Evolutionary conservation across 1,140 invertebrate species (phyloP), one percentile per base, ranked within the genome.

Genomic region (Pissodes strobi): DNA sequence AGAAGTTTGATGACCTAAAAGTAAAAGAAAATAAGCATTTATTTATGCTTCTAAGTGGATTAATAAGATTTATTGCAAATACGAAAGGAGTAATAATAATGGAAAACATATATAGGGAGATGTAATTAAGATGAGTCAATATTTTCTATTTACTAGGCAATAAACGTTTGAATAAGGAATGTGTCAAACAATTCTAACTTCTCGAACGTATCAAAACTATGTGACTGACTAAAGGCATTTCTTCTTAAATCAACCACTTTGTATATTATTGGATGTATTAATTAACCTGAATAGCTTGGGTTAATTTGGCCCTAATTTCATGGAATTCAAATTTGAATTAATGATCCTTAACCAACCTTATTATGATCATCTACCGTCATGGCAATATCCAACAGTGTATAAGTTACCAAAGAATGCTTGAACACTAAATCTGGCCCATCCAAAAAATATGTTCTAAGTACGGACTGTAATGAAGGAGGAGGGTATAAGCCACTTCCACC

Each of bases 401-500:
- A 97, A 12, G 92, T 83, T 0, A 90, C 81, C 0, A 95, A 81
- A 2, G 86, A 85, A 71, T 94, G 90, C 75, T 95, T 95, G 27
- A 83, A 80, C 10, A 84, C 78, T 3, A 86, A 80, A 4, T 85
- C 80, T 0, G 84, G 78, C 39, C 86, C 86, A 2, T 88, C 84
- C 1, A 88, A 76, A 9, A 95, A 76, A 76, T 92, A 93, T 5
- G 88, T 83, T 18, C 87, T 82, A 8, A 95, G 73, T 1, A 95
- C 70, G 0, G 89, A 85, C 75, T 93, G 89, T 12, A 95, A 72
- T 0, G 89, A 90, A 0, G 87, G 83, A 0, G 93, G 92, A 2
- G 94, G 93, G 82, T 95, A 97, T 6, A 85, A 70, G 1, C 86
- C 83, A n/a, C 82, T 81, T 34, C 86, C 87, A 18, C 86, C 84